A percentile compares a stretch with the other conserved stretches of the same genome.
These are phyloP conservation scores for Armadillidium nasatum DNA, from an alignment of 1,140 invertebrate species.

Conservation along the genomic window DNA sequence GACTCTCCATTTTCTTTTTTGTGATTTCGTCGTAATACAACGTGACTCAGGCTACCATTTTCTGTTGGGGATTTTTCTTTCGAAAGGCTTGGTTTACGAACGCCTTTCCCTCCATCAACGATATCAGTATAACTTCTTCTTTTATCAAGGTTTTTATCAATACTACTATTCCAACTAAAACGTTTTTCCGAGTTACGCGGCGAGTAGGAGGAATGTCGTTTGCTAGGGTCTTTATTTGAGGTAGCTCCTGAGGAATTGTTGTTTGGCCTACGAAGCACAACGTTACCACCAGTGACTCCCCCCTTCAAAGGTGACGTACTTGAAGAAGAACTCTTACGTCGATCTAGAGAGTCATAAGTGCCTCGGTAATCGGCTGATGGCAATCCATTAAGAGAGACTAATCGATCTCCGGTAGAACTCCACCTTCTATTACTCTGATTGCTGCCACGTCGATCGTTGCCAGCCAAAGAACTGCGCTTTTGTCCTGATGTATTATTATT, in stretches of 20 bases:
- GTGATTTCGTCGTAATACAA: background rate
- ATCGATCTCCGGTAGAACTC: background rate
- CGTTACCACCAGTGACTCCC: background rate
- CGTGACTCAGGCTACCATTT: background rate
- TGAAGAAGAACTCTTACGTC: background rate
- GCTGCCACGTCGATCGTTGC: background rate
- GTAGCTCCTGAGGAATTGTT: background rate
- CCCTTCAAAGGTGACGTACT: background rate
- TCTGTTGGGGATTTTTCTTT: background rate
- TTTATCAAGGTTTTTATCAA: background rate
- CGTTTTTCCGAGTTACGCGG: background rate
- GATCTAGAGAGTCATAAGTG: background rate
- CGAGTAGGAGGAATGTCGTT: background rate
- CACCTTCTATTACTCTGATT: background rate
- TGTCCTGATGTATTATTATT: background rate
- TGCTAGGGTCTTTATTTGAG: background rate
- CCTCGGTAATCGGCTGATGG: background rate
- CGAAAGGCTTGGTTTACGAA: background rate
- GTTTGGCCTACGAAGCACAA: background rate
- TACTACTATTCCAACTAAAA: background rate
- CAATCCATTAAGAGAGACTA: background rate
- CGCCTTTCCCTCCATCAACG: background rate
- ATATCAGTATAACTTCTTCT: background rate
- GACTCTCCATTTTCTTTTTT: background rate
- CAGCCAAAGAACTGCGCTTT: background rate